Evolutionary conservation across 2,113 vertebrate genomes (phyloP), one percentile per base, ranked within the genome.

Genomic region (Myotis lucifugus): DNA sequence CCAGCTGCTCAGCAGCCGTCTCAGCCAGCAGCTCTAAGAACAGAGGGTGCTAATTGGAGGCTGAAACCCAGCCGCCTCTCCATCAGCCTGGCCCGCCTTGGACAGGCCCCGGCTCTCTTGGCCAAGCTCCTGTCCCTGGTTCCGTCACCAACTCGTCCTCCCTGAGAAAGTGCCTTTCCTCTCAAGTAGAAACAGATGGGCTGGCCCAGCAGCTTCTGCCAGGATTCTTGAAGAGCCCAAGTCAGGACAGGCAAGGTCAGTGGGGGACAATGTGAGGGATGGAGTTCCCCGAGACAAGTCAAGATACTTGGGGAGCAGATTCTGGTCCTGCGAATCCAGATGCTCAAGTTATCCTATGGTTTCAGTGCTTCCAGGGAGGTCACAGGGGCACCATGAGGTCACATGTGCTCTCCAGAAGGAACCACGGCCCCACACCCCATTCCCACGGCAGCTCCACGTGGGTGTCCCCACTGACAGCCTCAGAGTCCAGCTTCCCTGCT

Each of bases 1-100:
- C 59, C 90, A 83, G 92, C 95, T 90, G 85, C 85, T 96, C 64
- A 17, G 59, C 54, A 25, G 88, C 89, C 42, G 1, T 40, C 34
- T 52, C 13, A 11, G 59, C 56, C 11, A 2, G 92, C 77, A 54
- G 48, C 91, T 81, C 67, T 15, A 4, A 50, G 92, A 83, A 52
- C 52, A 76, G 90, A 87, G 90, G 74, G 56, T 92, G 88, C 69
- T 97, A 91, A 96, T 86, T 92, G 92, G 95, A 86, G 54, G 85
- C 48, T 1, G n/a, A 78, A 61, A 23, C 79, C 64, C 92, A 61
- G 87, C 21, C 0, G 0, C 56, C n/a, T 72, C 61, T 94, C 83
- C 59, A 10, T 66, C 66, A 12, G 11, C 59, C 76, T 59, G n/a
- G 74, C 73, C 74, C 0, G 85, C 64, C 67, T 69, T 54, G 46